Evolutionary conservation across 2,888 invertebrate genomes (phyloP), one percentile per base, ranked within the genome.

Genomic region (Agelastica alni): DNA sequence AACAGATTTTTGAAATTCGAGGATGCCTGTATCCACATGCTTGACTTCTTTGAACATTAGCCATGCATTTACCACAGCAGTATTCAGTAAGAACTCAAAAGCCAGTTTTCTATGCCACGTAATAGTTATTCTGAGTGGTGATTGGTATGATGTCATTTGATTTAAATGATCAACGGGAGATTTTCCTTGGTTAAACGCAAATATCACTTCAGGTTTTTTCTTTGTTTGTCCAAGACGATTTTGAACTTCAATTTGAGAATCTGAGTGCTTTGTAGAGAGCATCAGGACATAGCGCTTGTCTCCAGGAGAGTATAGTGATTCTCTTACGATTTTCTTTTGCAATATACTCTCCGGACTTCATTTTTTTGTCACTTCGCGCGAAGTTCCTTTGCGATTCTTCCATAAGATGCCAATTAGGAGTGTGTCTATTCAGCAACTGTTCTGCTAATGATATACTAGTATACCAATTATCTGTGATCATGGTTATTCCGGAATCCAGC

Each of bases 401-500:
- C 1, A 6, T 22, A 4, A 22, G 1, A 7, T 22, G 22, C 22
- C 22, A 22, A 22, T 22, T 22, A 5, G 22, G 7, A 5, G 22
- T 22, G 22, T 22, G 22, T 22, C 22, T 22, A 22, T 22, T 22
- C 22, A 22, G 7, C 22, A 22, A 22, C 22, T 22, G 22, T 22
- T 22, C 22, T 22, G 22, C 22, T 5, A 22, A 7, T 22, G 4
- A 22, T 5, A 22, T 4, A 4, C 22, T 5, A 16, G 46, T 48
- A 26, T 53, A 47, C 41, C 42, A 54, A 43, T 54, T 54, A 36
- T 54, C 54, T 4, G 51, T 51, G 5, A 54, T 28, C 48, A 54
- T 44, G 14, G 43, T 51, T 20, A 42, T 30, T 31, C 34, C 51
- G 17, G 26, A 42, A 43, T 54, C 17, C 30, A 53, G 36, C 9